Evolutionary conservation across 1,140 invertebrate species (phyloP).

Genomic region (Akabosia matsudoensis): DNA sequence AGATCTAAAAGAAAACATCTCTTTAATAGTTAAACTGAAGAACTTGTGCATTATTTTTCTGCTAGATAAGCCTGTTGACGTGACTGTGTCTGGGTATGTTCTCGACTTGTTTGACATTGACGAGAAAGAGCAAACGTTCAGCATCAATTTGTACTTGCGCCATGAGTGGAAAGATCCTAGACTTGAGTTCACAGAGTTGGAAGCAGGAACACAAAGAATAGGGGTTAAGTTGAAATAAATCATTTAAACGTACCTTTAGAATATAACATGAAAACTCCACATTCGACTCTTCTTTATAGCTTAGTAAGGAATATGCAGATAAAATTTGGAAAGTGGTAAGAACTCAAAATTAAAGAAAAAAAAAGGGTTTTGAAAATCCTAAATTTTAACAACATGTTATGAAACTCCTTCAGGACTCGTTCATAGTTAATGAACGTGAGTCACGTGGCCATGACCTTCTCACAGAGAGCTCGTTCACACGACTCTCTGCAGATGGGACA

Average conservation of each 20-base stretch:
- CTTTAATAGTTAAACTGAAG: neutral
- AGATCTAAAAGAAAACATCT: neutral
- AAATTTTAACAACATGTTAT: neutral
- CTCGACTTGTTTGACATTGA: slow-evolving; percentile 30
- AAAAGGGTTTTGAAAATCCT: neutral
- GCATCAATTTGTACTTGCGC: neutral
- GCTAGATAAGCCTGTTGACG: neutral
- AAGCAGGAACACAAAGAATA: neutral
- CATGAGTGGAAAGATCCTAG: slow-evolving; percentile 22
- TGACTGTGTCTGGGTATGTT: slow-evolving; percentile 22
- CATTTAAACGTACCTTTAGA: slow-evolving; percentile 4
- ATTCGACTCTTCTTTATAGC: slow-evolving; percentile 15
- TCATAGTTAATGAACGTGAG: slow-evolving; percentile 40
- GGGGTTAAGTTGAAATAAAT: neutral
- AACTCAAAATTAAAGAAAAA: neutral
- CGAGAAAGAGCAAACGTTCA: neutral
- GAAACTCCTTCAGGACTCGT: slow-evolving; percentile 28
- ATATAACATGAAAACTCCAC: neutral
- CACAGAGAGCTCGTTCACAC: slow-evolving; percentile 20
- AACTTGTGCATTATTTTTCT: neutral
- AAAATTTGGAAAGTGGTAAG: slow-evolving; percentile 34
- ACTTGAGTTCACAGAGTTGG: neutral
- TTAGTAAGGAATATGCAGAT: slow-evolving; percentile 25
- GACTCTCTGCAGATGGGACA: slow-evolving; percentile 31
- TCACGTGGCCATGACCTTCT: slow-evolving; percentile 22